Base-by-base conservation (phyloP, 2,888 invertebrate species). In the Orthosia incerta region DNA sequence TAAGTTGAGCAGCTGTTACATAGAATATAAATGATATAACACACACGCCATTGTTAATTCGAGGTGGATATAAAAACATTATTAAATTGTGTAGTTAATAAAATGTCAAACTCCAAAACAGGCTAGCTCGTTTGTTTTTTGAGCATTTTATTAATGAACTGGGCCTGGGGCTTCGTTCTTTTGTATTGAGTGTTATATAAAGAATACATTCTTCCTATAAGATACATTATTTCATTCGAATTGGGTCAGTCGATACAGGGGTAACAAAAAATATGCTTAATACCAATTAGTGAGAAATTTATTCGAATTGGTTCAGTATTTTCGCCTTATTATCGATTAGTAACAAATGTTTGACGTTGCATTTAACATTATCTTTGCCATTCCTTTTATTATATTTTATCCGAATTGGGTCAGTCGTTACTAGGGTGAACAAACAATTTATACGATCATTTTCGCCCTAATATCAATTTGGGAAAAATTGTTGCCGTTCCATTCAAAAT, bases 21-120 rank as follows among this genome's bases (percentile, higher is more conserved):
- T 60, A 64, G 31, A 72, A 80, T 65, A 68, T 61, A 67, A 46
- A 69, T 70, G 60, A 55, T 45, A 70, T 20, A 62, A 26, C 18
- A 46, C 61, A 67, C 56, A 56, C 69, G 62, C 64, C 26, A 55
- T 62, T 77, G 16, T 68, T 68, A 71, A 77, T 61, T 68, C 56
- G 50, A 15, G 50, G 18, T 39, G 39, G 45, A 23, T 45, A 56
- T 15, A 71, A 76, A 76, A 71, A 71, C 63, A 46, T 76, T 56
- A 82, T 71, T 76, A 71, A 80, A 82, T 82, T 73, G 57, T 56
- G 53, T 62, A 39, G 62, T 66, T 63, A 66, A 20, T 64, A 64
- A 76, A 82, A 78, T 78, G 83, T 73, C 79, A 82, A 65, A 66
- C 51, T 45, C 71, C 82, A 76, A 82, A 79, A 79, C 51, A 59